phyloP scores from a whole-genome alignment of 2,888 invertebrate species.

The Coecobrya sp. region DNA sequence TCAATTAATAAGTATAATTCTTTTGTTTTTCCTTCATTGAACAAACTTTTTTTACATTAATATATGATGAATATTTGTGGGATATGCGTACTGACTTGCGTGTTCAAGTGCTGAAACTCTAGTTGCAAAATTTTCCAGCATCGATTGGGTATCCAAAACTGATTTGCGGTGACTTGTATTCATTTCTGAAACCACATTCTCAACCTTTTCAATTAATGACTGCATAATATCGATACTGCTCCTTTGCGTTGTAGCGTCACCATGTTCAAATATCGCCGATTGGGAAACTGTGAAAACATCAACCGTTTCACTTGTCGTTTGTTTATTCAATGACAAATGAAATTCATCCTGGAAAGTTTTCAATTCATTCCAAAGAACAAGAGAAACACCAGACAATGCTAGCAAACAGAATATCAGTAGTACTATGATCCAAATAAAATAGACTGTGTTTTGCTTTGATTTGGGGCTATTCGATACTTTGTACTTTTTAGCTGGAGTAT shows the following conservation, averaged over 20 bases:
- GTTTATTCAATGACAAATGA: background rate
- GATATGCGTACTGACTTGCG: background rate
- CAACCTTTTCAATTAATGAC: background rate
- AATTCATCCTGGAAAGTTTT: constrained; percentile 20
- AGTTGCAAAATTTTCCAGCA: background rate
- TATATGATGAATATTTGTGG: too few relatives aligned
- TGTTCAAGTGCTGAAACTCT: background rate
- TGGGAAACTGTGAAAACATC: background rate
- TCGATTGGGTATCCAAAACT: background rate
- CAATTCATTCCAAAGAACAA: constrained; percentile 60
- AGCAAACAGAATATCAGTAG: constrained; percentile 64
- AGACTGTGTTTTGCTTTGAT: background rate
- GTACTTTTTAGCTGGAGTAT: background rate
- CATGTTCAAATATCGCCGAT: background rate
- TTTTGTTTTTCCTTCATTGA: background rate
- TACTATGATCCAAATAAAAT: constrained; percentile 51
- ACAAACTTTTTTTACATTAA: background rate
- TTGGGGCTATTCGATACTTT: constrained; percentile 38
- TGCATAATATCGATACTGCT: constrained; percentile 12
- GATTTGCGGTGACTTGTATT: background rate
- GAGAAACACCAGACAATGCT: constrained; percentile 28
- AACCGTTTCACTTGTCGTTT: background rate
- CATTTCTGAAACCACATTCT: background rate
- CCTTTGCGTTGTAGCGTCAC: background rate
- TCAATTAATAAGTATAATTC: too few relatives aligned